Evolutionary conservation across 2,888 invertebrate genomes (phyloP), one percentile per base, ranked within the genome.

Genomic region (Herminia tarsipennalis): DNA sequence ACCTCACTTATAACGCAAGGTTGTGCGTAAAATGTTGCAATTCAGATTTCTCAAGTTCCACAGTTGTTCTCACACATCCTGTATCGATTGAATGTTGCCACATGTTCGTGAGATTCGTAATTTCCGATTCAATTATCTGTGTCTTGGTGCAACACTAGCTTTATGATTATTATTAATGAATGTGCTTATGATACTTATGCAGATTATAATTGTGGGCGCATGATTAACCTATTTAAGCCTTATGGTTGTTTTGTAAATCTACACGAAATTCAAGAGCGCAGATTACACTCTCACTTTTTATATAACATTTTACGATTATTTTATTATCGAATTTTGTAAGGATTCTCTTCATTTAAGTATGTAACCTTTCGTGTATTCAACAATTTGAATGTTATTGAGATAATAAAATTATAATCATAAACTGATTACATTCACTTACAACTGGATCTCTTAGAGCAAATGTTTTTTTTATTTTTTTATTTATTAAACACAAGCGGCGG

Each of bases 41-140:
- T 44, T 27, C 21, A 12, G 45, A 66, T 68, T 66, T 62, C 67
- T 60, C 37, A 67, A 66, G 55, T 61, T 48, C 67, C 56, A 58
- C 39, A 41, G 58, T 45, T 62, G 56, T 59, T 70, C 71, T 61
- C 56, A 60, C 53, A 63, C 65, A 73, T 73, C 71, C 72, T 69
- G 64, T 55, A 69, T 65, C 45, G 52, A 58, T 63, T 60, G 56
- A 62, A 58, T 24, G 34, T 66, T 66, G 55, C 64, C 46, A 55
- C 65, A 66, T 40, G 37, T 35, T 53, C 56, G 54, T 62, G 59
- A 61, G 66, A 66, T 59, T 52, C 52, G 57, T 49, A 44, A 57
- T 63, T 66, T 66, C 57, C 57, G 67, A 66, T 63, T 66, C 56
- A 63, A 63, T 63, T 59, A 66, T 55, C 49, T 42, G 45, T 53